A percentile compares a stretch with the other conserved stretches of the same genome.
phyloP scores from a whole-genome alignment of 2,113 vertebrate species.

The Pholis gunnellus region DNA sequence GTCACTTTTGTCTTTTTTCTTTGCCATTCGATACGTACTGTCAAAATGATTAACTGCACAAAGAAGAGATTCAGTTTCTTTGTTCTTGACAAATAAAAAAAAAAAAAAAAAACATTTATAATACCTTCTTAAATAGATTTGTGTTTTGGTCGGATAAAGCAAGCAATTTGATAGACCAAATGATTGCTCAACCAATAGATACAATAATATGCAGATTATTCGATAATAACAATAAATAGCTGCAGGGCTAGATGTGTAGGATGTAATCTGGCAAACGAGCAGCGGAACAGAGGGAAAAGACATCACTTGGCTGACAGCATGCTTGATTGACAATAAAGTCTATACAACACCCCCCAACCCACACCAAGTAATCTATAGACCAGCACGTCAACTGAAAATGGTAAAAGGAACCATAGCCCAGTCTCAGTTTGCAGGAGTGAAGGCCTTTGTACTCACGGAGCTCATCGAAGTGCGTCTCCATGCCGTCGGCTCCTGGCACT shows the following conservation, averaged over 20 bases:
- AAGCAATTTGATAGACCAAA: background rate
- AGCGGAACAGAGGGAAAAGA: conserved; percentile 2
- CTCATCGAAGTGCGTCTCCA: conserved; percentile 97
- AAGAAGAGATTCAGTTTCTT: background rate
- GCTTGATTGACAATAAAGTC: conserved; percentile 46
- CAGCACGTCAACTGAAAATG: conserved; percentile 3
- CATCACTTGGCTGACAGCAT: conserved; percentile 1
- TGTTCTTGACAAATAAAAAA: background rate
- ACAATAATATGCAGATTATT: conserved; percentile 10
- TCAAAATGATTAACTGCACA: conserved; percentile 53
- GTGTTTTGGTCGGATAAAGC: background rate
- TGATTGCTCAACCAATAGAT: background rate
- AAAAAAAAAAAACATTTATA: background rate
- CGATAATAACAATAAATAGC: background rate
- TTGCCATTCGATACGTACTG: conserved; percentile 33
- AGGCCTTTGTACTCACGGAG: conserved; percentile 88
- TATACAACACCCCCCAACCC: conserved; percentile 34
- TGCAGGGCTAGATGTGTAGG: conserved; percentile 21
- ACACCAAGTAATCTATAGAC: conserved; percentile 8
- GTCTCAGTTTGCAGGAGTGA: background rate
- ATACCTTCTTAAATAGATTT: background rate
- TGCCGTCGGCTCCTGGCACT: conserved; percentile 92
- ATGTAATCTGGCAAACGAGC: conserved; percentile 11
- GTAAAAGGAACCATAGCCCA: background rate
- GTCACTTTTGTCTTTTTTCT: conserved; percentile 28